Evolutionary conservation across 1,140 invertebrate species (phyloP).

Genomic region (Heliconius congener): DNA sequence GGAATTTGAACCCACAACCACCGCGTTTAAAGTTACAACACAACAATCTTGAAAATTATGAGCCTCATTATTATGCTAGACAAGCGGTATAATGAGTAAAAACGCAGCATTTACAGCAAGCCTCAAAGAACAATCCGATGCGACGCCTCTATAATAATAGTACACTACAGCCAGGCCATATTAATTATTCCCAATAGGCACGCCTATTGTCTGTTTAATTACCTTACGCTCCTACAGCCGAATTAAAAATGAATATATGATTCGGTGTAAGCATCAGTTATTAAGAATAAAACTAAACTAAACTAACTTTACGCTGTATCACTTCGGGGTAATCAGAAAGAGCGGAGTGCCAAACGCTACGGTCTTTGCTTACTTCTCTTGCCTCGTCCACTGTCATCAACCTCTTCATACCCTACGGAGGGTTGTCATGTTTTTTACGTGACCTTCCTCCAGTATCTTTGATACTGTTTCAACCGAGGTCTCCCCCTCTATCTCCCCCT

Average conservation of each 20-base stretch:
- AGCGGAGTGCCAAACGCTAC: no score
- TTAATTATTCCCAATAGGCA: constrained; percentile 22
- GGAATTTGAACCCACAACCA: background rate
- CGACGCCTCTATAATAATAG: background rate
- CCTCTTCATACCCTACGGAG: no score
- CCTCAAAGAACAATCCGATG: background rate
- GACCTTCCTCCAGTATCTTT: no score
- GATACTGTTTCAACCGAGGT: no score
- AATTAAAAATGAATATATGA: constrained; percentile 5
- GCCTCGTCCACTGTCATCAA: no score
- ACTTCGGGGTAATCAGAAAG: no score
- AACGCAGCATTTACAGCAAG: background rate
- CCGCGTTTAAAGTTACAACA: background rate
- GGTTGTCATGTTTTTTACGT: no score
- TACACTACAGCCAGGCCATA: background rate
- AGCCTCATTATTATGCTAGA: background rate
- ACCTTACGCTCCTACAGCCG: constrained; percentile 13
- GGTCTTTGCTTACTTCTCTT: no score
- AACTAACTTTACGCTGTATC: no score
- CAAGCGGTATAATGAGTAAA: background rate
- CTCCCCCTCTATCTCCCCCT: no score
- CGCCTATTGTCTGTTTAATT: constrained; percentile 22
- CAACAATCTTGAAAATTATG: background rate
- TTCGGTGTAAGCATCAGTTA: background rate
- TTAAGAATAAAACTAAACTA: no score